Conservation (phyloP, 2,113 vertebrate genomes). For the Neolamprologus kungweensis region DNA sequence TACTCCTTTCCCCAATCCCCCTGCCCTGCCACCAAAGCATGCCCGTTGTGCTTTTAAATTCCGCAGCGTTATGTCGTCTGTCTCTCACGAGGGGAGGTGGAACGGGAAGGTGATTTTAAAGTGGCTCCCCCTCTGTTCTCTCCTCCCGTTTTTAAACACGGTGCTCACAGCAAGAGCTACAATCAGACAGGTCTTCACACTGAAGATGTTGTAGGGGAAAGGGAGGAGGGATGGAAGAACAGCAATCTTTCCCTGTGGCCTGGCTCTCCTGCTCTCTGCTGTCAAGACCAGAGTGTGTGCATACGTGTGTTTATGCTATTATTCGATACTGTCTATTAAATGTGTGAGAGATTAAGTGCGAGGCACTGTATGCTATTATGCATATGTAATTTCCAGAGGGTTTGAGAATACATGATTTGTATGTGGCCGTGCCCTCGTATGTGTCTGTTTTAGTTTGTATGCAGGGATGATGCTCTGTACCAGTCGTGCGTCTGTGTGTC, state of each 20-base stretch:
- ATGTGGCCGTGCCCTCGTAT: neutral
- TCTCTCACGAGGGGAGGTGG: neutral
- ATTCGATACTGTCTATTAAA: neutral
- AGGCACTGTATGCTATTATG: neutral
- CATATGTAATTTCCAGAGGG: neutral
- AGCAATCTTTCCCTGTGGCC: slow-evolving; percentile 7
- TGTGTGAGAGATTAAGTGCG: neutral
- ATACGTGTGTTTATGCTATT: neutral
- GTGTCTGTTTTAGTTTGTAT: neutral
- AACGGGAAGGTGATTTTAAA: slow-evolving; percentile 11
- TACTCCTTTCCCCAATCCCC: neutral
- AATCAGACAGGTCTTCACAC: slow-evolving; percentile 45
- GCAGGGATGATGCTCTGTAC: neutral
- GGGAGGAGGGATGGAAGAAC: neutral
- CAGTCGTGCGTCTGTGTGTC: neutral
- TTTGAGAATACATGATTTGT: neutral
- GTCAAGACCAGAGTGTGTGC: slow-evolving; percentile 7
- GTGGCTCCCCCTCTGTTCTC: slow-evolving; percentile 25
- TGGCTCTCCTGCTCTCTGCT: slow-evolving; percentile 4
- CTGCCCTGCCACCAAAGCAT: neutral
- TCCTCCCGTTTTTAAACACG: slow-evolving; percentile 34
- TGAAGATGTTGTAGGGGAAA: neutral
- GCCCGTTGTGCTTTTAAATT: neutral
- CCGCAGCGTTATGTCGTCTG: neutral
- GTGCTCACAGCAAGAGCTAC: slow-evolving; percentile 17